Evolutionary conservation across 2,113 vertebrate genomes (phyloP).

Genomic region (Nannospalax galili): DNA sequence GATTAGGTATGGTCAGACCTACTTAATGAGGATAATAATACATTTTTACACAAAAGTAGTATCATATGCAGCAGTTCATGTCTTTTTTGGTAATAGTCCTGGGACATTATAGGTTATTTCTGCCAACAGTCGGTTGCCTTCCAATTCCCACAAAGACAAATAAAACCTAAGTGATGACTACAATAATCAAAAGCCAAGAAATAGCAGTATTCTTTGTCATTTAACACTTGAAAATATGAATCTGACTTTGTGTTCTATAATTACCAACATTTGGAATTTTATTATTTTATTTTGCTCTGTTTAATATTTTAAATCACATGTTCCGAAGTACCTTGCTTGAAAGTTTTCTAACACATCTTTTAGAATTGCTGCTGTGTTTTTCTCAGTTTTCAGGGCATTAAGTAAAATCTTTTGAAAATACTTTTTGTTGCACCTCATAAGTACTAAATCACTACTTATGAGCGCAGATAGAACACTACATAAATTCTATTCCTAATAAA

Average conservation of each 20-base stretch:
- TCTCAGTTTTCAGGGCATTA: neutral
- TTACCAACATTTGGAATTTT: constrained; percentile 46
- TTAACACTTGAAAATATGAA: neutral
- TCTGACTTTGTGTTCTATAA: constrained; percentile 49
- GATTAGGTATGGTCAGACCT: neutral
- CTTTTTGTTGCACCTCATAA: neutral
- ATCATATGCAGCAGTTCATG: neutral
- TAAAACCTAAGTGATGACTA: constrained; percentile 49
- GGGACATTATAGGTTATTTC: neutral
- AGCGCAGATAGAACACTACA: neutral
- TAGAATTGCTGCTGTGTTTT: neutral
- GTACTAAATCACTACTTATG: neutral
- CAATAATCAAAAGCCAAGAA: constrained; percentile 54
- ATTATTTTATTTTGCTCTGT: constrained; percentile 10
- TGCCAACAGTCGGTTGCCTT: constrained; percentile 14
- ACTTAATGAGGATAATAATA: constrained; percentile 51
- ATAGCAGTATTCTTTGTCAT: neutral
- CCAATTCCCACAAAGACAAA: constrained; percentile 38
- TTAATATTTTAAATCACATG: neutral
- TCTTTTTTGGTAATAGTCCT: constrained; percentile 17
- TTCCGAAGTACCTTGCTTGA: neutral
- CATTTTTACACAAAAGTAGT: constrained; percentile 23
- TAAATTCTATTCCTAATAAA: neutral
- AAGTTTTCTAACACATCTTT: neutral
- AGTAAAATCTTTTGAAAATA: neutral